phyloP scores from a whole-genome alignment of 2,113 vertebrate species.

The Marcusenius ussheri region DNA sequence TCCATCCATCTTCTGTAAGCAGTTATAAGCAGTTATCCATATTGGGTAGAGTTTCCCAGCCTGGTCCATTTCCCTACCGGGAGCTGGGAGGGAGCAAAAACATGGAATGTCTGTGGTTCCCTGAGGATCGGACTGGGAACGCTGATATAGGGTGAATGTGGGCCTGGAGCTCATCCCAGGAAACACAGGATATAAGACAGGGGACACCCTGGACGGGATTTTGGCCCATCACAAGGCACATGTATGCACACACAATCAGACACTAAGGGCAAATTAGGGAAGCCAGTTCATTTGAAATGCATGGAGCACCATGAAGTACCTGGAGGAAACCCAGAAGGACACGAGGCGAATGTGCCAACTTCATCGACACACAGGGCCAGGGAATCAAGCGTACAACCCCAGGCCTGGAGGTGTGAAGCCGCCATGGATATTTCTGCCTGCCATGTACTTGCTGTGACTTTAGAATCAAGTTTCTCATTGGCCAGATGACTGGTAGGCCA shows the following conservation, averaged over 20 bases:
- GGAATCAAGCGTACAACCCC: neutral
- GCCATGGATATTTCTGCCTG: neutral
- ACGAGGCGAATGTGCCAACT: neutral
- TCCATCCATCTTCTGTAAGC: neutral
- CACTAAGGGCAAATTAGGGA: neutral
- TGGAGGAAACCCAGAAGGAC: neutral
- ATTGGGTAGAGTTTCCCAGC: neutral
- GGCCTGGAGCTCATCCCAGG: neutral
- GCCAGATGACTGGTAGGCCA: neutral
- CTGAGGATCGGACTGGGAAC: neutral
- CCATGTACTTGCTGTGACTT: neutral
- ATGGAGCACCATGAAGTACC: neutral
- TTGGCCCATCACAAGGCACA: neutral
- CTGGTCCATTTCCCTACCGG: neutral
- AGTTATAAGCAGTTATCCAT: neutral
- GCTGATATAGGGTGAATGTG: neutral
- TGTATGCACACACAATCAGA: neutral
- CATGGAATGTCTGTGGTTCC: neutral
- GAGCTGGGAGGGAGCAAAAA: neutral
- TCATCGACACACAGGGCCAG: neutral
- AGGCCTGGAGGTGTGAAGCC: neutral
- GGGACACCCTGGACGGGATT: neutral
- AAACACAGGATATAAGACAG: neutral
- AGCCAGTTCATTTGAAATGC: neutral
- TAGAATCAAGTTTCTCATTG: neutral